Conservation (phyloP, 2,113 vertebrate genomes). For the Sinocyclocheilus maitianheensis region DNA sequence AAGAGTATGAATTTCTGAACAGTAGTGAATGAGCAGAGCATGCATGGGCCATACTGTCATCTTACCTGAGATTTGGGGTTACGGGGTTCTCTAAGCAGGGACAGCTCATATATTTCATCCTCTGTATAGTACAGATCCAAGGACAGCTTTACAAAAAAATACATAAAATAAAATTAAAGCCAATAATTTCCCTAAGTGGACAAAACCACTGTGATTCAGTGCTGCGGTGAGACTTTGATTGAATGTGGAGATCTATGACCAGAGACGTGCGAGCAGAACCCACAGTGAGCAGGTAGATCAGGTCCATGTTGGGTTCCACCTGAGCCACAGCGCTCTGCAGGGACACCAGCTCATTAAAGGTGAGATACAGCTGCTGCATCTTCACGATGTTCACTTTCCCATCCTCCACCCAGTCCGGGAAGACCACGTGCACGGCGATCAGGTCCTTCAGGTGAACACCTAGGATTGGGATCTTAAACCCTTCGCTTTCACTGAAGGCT, state of each 20-base stretch:
- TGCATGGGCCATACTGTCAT: not conserved
- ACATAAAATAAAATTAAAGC: constrained; percentile 14
- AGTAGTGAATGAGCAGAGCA: not conserved
- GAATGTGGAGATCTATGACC: not conserved
- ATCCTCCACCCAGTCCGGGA: constrained; percentile 89
- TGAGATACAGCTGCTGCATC: constrained; percentile 96
- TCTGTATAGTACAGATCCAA: constrained; percentile 97
- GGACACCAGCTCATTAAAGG: constrained; percentile 91
- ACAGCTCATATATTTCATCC: constrained; percentile 97
- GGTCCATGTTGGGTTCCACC: constrained; percentile 95
- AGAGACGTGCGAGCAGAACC: constrained; percentile 60
- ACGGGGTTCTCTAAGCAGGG: constrained; percentile 91
- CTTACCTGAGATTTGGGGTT: constrained; percentile 86
- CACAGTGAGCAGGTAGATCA: constrained; percentile 93
- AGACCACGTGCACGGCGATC: constrained; percentile 93
- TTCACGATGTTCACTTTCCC: constrained; percentile 93
- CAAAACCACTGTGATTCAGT: not conserved
- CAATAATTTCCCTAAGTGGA: not conserved
- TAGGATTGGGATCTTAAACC: constrained; percentile 95
- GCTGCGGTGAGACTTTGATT: not conserved
- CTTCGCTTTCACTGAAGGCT: constrained; percentile 87
- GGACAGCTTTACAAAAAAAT: constrained; percentile 82
- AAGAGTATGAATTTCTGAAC: not conserved
- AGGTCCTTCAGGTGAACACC: constrained; percentile 97
- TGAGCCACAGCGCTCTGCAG: constrained; percentile 87